Base-by-base conservation (phyloP, 2,797 vertebrate genomes). In the Sebastes steindachneri region DNA sequence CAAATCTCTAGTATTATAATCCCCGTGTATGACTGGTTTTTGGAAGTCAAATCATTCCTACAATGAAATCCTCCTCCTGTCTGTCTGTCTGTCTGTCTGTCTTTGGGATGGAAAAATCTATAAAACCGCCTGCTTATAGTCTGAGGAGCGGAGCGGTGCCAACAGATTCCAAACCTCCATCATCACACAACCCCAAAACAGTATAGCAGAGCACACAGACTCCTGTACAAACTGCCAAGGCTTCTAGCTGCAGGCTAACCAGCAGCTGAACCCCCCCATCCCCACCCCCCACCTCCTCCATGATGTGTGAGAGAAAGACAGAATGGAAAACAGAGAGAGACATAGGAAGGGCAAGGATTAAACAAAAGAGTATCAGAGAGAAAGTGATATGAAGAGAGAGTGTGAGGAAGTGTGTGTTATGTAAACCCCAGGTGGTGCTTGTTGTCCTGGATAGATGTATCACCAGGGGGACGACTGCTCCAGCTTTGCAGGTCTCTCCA, bases 401-500 rank as follows among this genome's bases (percentile, higher is more conserved):
- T 15, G 68, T 23, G 64, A 62, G 85, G 58, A 55, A 48, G 53
- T 35, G 59, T 65, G 71, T 82, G 89, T 90, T 92, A 91, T 83
- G 86, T 90, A 95, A 94, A 92, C 86, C 93, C 88, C 95, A 94
- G 90, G 93, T 96, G 75, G 96, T 93, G 59, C 73, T 26, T 89
- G 96, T 97, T 83, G 96, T 97, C 62, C 96, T 97, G 86, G 95
- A 96, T 68, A 96, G 95, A 86, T 7, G 91, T 77, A 90, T 96
- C 12, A 96, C 96, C 79, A 86, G 88, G 21, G 91, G 96, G 75
- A 93, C 85, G 57, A 58, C 83, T 89, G 85, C 82, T 88, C 70
- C 82, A 85, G 81, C 89, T 92, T 86, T 85, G 87, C 87, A 87
- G 76, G 85, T 83, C 89, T 85, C 77, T 65, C 75, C 60, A 26